Percentiles rank a stretch among this genome's conserved stretches.
These are phyloP conservation scores for Cheiracanthium punctorium DNA, from an alignment of 2,888 invertebrate species.

Conservation along the genomic window DNA sequence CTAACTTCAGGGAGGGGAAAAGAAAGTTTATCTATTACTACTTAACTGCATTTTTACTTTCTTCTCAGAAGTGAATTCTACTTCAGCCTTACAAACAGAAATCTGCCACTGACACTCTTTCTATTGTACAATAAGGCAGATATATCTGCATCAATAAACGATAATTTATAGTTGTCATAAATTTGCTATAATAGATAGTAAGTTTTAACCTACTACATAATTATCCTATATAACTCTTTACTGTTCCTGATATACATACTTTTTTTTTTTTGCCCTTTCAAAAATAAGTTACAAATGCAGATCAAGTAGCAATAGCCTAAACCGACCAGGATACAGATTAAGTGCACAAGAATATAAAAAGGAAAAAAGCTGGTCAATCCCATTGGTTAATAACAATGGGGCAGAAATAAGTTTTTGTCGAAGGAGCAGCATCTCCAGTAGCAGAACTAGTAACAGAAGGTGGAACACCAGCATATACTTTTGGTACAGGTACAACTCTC, in stretches of 20 bases:
- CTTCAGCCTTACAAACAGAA: too few species aligned
- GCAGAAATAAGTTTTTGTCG: constrained; percentile 7
- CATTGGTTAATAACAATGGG: constrained; percentile 58
- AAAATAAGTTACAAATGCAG: neutral
- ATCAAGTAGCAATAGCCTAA: neutral
- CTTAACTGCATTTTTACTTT: neutral
- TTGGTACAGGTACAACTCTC: constrained; percentile 44
- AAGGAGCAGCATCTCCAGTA: neutral
- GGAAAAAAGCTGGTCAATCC: constrained; percentile 21
- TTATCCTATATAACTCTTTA: too few species aligned
- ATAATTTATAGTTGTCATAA: too few species aligned
- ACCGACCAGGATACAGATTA: neutral
- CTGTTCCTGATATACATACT: too few species aligned
- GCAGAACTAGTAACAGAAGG: neutral
- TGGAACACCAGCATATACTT: constrained; percentile 40
- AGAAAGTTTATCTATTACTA: neutral
- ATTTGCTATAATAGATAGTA: too few species aligned
- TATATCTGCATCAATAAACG: too few species aligned
- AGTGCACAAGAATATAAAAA: neutral
- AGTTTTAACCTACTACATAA: too few species aligned
- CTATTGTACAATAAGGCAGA: too few species aligned
- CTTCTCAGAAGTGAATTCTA: neutral
- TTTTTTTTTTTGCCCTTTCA: too few species aligned
- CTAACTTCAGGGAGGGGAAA: constrained; percentile 23
- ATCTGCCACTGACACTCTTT: too few species aligned